Conservation (phyloP, 1,140 invertebrate genomes). For the Drosophila miranda region DNA sequence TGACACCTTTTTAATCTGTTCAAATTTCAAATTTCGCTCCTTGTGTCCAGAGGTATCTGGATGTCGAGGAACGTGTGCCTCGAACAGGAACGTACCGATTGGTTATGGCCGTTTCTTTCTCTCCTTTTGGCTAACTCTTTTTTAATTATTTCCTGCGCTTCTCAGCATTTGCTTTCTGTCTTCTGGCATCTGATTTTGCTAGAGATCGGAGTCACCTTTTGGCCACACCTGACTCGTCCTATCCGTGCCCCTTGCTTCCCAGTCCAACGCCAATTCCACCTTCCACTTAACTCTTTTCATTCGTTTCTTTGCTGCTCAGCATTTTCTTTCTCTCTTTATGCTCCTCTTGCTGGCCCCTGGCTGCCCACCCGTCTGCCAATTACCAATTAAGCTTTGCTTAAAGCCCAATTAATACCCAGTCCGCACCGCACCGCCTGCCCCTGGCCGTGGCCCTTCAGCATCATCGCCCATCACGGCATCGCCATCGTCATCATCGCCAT, state of each 20-base stretch:
- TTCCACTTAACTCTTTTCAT: conserved; percentile 29
- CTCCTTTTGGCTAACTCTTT: no score
- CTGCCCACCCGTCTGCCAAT: conserved; percentile 38
- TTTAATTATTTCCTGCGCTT: no score
- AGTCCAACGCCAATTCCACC: background rate
- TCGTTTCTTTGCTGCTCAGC: conserved; percentile 12
- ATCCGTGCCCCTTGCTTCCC: conserved; percentile 23
- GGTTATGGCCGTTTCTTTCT: no score
- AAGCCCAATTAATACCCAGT: conserved; percentile 67
- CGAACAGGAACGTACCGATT: no score
- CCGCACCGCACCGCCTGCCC: conserved; percentile 11
- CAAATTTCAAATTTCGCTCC: no score
- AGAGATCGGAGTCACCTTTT: no score
- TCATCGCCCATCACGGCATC: background rate
- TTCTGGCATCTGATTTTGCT: no score
- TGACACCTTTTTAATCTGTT: no score
- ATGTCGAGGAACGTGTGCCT: no score
- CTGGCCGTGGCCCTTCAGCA: background rate
- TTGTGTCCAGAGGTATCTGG: no score
- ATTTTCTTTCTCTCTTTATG: conserved; percentile 7
- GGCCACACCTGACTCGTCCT: conserved; percentile 1
- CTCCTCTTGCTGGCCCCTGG: no score
- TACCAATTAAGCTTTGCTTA: conserved; percentile 77
- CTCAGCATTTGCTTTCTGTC: no score
- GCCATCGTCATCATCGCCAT: conserved; percentile 20